Conservation (phyloP, 1,140 invertebrate genomes). For the Oedothorax gibbosus region DNA sequence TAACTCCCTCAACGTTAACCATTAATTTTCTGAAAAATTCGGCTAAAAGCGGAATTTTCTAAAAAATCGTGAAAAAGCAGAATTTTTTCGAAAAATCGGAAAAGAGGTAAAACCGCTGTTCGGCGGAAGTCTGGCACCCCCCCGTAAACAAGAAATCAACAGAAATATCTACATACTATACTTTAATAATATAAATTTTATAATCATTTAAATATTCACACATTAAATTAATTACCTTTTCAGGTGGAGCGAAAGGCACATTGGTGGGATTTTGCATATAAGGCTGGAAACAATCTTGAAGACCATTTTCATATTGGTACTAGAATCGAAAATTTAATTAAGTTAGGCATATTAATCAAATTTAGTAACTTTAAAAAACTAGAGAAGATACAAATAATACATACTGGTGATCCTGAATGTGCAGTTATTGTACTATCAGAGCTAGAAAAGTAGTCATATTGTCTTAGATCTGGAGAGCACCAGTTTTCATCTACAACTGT, state of each 20-base stretch:
- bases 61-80: no score
- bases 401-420: constrained; percentile 40
- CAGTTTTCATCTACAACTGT: constrained; percentile 15
- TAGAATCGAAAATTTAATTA: not conserved
- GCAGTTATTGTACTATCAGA: constrained; percentile 49
- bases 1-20: no score
- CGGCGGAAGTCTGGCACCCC: no score
- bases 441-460: constrained; percentile 48
- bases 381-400: constrained; percentile 8
- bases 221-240: constrained; percentile 18
- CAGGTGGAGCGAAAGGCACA: constrained; percentile 21
- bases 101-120: no score
- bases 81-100: no score
- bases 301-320: constrained; percentile 34
- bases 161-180: no score
- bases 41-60: no score
- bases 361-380: not conserved
- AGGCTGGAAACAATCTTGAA: constrained; percentile 15
- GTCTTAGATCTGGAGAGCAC: constrained; percentile 15
- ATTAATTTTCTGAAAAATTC: no score
- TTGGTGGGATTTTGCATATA: not conserved
- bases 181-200: no score
- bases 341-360: not conserved
- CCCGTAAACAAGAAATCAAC: no score
- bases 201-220: no score